Conservation (phyloP, 64 coral and sea anemone species). For the Actinia tenebrosa region DNA sequence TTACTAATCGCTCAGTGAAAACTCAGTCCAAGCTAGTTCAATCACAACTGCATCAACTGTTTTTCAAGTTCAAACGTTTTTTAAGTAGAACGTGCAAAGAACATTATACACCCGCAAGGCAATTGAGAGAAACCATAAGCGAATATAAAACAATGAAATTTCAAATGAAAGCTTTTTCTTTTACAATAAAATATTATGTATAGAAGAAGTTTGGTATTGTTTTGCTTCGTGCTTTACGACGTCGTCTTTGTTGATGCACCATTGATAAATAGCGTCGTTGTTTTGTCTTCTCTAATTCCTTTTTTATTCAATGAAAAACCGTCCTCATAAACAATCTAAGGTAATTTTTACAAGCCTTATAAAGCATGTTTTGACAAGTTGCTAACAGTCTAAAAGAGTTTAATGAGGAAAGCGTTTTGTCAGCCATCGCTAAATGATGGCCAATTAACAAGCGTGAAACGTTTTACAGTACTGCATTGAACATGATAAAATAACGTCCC, state of each 20-base stretch:
- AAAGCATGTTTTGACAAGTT: not conserved
- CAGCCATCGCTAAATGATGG: not conserved
- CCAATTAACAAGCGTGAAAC: not conserved
- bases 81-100: too few relatives aligned
- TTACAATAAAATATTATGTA: not conserved
- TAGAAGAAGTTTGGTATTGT: not conserved
- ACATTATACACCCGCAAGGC: not conserved
- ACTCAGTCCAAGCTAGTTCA: too few relatives aligned
- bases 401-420: not conserved
- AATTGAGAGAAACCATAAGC: not conserved
- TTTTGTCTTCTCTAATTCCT: not conserved
- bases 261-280: not conserved
- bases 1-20: too few relatives aligned
- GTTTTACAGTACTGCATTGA: too few relatives aligned
- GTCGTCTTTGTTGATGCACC: not conserved
- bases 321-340: not conserved
- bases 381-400: not conserved
- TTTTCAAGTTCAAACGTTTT: too few relatives aligned
- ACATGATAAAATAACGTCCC: not conserved
- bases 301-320: not conserved
- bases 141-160: not conserved
- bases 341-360: constrained; percentile 13
- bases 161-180: not conserved
- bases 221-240: not conserved
- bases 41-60: not conserved